Evolutionary conservation across 2,797 vertebrate genomes (phyloP).

Genomic region (Tenualosa thibaudeaui): DNA sequence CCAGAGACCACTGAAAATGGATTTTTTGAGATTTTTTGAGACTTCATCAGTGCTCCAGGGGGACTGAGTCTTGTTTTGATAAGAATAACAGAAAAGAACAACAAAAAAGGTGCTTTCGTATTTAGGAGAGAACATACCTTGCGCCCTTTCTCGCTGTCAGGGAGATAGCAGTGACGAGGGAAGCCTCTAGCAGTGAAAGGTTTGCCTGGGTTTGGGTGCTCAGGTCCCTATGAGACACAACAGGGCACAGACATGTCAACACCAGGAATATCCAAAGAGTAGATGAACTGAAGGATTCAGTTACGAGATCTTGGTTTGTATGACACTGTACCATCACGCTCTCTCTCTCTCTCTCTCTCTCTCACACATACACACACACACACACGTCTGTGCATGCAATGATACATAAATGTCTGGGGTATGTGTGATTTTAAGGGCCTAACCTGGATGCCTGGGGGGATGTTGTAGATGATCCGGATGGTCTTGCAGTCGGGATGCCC

Average conservation of each 20-base stretch:
- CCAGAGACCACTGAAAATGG: neutral
- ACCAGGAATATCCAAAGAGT: neutral
- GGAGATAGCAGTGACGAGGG: conserved; percentile 93
- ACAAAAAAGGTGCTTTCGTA: neutral
- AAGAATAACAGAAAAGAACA: no score
- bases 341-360: no score
- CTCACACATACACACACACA: neutral
- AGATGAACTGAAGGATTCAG: neutral
- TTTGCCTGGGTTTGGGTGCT: conserved; percentile 90
- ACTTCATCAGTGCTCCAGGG: neutral
- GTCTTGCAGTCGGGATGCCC: conserved; percentile 91
- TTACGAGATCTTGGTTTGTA: neutral
- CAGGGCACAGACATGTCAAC: neutral
- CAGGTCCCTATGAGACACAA: conserved; percentile 77
- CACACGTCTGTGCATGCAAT: neutral
- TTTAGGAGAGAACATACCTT: conserved; percentile 71
- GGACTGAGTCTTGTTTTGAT: neutral
- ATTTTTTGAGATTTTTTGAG: neutral
- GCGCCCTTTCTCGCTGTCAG: conserved; percentile 90
- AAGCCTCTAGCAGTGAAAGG: conserved; percentile 92
- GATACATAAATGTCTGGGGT: neutral
- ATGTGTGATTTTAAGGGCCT: neutral
- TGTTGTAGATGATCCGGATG: conserved; percentile 95
- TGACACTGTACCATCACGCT: no score
- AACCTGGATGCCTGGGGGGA: conserved; percentile 88